Evolutionary conservation across 2,113 vertebrate species (phyloP).

Genomic region (Rynchops niger): DNA sequence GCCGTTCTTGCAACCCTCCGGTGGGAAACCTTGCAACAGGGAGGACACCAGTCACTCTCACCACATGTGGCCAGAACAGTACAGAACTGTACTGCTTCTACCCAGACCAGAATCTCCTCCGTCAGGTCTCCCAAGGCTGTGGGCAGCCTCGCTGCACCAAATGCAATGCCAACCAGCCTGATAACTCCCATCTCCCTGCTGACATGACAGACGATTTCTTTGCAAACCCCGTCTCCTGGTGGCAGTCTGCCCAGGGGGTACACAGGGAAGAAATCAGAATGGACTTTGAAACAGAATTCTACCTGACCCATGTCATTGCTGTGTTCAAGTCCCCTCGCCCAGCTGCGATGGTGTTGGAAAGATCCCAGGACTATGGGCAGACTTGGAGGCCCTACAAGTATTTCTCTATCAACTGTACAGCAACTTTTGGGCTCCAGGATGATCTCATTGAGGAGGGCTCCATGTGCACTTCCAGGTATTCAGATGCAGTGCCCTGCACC

Average conservation of each 20-base stretch:
- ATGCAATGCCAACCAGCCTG: slow-evolving; percentile 66
- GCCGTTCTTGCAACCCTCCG: slow-evolving; percentile 83
- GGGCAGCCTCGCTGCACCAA: slow-evolving; percentile 67
- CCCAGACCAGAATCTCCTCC: slow-evolving; percentile 33
- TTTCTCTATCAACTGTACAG: slow-evolving; percentile 84
- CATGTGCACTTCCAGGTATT: slow-evolving; percentile 87
- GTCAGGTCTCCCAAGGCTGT: not conserved
- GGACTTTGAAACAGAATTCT: slow-evolving; percentile 84
- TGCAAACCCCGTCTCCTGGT: slow-evolving; percentile 82
- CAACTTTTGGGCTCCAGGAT: slow-evolving; percentile 82
- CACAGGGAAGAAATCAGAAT: slow-evolving; percentile 82
- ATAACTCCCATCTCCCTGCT: slow-evolving; percentile 76
- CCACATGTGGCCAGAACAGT: slow-evolving; percentile 75
- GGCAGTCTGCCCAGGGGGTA: slow-evolving; percentile 79
- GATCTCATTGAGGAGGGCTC: slow-evolving; percentile 77
- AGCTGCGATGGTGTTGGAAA: slow-evolving; percentile 84
- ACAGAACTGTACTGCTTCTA: slow-evolving; percentile 72
- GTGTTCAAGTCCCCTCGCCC: slow-evolving; percentile 87
- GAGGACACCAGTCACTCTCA: slow-evolving; percentile 78
- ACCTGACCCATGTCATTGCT: slow-evolving; percentile 83
- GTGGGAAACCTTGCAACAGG: slow-evolving; percentile 86
- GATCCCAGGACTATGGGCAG: slow-evolving; percentile 82
- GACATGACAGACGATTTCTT: slow-evolving; percentile 87
- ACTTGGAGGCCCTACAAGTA: slow-evolving; percentile 85
- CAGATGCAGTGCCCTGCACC: slow-evolving; percentile 78